phyloP scores from a whole-genome alignment of 2,888 invertebrate species.

The Lordiphosa fenestrarum region DNA sequence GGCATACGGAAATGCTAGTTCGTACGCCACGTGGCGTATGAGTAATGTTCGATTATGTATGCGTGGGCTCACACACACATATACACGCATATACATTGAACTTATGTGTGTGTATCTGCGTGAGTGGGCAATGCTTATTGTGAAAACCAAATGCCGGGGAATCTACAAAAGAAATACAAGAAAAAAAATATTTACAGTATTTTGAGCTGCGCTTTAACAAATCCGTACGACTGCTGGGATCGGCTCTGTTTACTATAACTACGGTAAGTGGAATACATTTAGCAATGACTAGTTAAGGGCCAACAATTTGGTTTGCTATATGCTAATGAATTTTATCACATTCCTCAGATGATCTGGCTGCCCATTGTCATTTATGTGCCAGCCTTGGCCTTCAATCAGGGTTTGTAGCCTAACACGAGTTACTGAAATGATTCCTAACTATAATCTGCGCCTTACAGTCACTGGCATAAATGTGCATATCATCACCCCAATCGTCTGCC shows the following conservation, averaged over 20 bases:
- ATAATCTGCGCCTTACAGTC: slow-evolving; percentile 50
- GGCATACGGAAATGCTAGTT: slow-evolving; percentile 25
- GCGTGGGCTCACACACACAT: slow-evolving; percentile 22
- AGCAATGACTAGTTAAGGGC: neutral
- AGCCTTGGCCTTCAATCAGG: slow-evolving; percentile 90
- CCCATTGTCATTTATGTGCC: slow-evolving; percentile 85
- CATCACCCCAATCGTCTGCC: slow-evolving; percentile 89
- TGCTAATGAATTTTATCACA: neutral
- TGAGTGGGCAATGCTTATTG: slow-evolving; percentile 31
- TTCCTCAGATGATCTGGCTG: slow-evolving; percentile 74
- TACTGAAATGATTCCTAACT: neutral
- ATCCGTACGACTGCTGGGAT: slow-evolving; percentile 86
- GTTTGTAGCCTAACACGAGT: slow-evolving; percentile 78
- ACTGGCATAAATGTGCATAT: slow-evolving; percentile 89
- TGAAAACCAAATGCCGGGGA: slow-evolving; percentile 31
- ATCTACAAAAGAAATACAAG: slow-evolving; percentile 20
- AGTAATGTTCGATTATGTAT: slow-evolving; percentile 56
- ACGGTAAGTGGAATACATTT: slow-evolving; percentile 82
- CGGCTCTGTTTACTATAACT: slow-evolving; percentile 85
- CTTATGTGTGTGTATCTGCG: slow-evolving; percentile 9
- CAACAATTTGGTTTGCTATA: neutral
- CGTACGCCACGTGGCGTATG: slow-evolving; percentile 49
- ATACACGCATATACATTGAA: slow-evolving; percentile 3
- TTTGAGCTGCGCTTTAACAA: slow-evolving; percentile 87
- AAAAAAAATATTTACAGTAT: slow-evolving; percentile 82